phyloP scores from a whole-genome alignment of 2,888 invertebrate species.

The Noctua janthina region DNA sequence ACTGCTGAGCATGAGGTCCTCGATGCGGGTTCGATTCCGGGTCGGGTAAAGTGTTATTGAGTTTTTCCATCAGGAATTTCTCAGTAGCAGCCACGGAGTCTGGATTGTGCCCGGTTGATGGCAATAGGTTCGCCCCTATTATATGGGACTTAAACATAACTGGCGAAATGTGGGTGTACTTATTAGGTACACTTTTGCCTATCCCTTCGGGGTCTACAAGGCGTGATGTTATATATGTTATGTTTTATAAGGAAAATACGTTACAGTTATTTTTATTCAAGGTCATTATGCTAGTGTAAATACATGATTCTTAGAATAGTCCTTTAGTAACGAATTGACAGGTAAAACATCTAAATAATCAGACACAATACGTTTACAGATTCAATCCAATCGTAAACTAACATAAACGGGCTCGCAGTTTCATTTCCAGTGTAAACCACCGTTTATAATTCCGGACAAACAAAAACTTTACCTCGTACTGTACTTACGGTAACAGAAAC shows the following conservation, averaged over 20 bases:
- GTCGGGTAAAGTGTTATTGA: neutral
- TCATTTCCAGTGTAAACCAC: slow-evolving; percentile 35
- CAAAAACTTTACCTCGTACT: slow-evolving; percentile 36
- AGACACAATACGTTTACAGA: neutral
- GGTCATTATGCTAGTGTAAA: neutral
- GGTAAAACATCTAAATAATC: slow-evolving; percentile 19
- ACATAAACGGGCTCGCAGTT: slow-evolving; percentile 21
- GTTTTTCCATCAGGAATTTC: neutral
- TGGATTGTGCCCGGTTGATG: neutral
- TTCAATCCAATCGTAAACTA: slow-evolving; percentile 10
- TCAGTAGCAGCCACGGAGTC: neutral
- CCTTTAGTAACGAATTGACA: neutral
- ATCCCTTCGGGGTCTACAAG: neutral
- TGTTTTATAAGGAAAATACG: slow-evolving; percentile 32
- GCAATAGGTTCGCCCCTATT: neutral
- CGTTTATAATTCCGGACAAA: slow-evolving; percentile 43
- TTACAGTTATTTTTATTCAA: neutral
- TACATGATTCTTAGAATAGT: neutral
- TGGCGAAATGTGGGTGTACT: neutral
- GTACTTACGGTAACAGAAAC: slow-evolving; percentile 32
- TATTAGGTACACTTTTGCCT: neutral
- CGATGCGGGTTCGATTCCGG: neutral
- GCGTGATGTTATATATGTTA: neutral
- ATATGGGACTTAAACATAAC: neutral
- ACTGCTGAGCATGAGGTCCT: neutral